These are phyloP conservation scores for Mycteria americana DNA, from an alignment of 2,797 vertebrate species.

Conservation along the genomic window DNA sequence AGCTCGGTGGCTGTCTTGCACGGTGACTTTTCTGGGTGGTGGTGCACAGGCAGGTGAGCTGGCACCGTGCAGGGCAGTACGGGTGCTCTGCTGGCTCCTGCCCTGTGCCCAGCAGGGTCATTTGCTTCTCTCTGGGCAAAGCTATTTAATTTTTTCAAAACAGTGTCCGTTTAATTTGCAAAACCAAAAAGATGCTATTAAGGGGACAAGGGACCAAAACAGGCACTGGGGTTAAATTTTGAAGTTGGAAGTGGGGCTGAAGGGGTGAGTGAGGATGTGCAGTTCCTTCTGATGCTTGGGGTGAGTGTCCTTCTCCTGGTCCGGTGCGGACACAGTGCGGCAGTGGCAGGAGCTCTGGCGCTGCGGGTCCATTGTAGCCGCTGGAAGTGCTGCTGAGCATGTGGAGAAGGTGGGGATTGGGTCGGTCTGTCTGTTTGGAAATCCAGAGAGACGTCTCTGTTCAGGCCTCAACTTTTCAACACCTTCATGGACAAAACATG, in stretches of 20 bases:
- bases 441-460: too few species aligned
- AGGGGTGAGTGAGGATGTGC: neutral
- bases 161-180: neutral
- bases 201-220: neutral
- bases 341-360: neutral
- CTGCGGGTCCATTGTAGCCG: rapidly evolving
- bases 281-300: neutral
- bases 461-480: neutral
- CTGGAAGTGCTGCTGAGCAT: neutral
- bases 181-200: neutral
- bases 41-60: neutral
- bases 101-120: neutral
- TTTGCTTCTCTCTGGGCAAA: neutral
- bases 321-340: rapidly evolving
- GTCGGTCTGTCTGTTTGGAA: neutral
- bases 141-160: neutral
- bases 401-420: neutral
- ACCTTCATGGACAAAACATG: rapidly evolving
- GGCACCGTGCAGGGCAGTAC: neutral
- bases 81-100: neutral
- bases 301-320: neutral
- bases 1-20: neutral
- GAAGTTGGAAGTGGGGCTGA: neutral
- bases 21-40: rapidly evolving
- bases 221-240: neutral